These are phyloP conservation scores for Gadopsis marmoratus DNA, from an alignment of 2,797 vertebrate genomes.

Conservation along the genomic window DNA sequence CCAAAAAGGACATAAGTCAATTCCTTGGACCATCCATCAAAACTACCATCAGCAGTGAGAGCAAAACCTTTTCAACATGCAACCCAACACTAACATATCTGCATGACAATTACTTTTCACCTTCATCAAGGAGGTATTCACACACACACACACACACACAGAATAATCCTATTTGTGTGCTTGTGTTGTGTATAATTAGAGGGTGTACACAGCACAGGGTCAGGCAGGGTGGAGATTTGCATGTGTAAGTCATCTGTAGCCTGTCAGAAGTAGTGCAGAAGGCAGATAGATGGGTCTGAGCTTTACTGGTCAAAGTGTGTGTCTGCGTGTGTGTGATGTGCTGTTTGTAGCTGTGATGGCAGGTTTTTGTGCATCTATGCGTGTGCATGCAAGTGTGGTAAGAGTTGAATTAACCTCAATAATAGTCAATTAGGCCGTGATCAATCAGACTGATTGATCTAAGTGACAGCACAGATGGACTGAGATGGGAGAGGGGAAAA, in stretches of 20 bases:
- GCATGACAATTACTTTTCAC: conserved; percentile 99
- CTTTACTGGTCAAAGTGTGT: conserved; percentile 79
- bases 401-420: conserved; percentile 99
- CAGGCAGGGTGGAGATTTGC: conserved; percentile 94
- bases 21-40: conserved; percentile 78
- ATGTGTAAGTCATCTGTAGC: conserved; percentile 99
- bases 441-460: conserved; percentile 99
- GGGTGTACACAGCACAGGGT: conserved; percentile 95
- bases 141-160: conserved; percentile 83
- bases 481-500: conserved; percentile 73
- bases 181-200: conserved; percentile 98
- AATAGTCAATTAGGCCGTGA: conserved; percentile 96
- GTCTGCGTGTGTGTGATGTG: conserved; percentile 63
- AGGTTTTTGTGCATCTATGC: conserved; percentile 41
- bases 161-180: conserved; percentile 99
- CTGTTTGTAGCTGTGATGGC: conserved; percentile 58
- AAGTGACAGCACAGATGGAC: conserved; percentile 95
- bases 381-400: conserved; percentile 79
- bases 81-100: conserved; percentile 88
- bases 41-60: conserved; percentile 92
- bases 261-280: conserved; percentile 95
- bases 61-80: conserved; percentile 82
- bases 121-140: conserved; percentile 94
- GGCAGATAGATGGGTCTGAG: conserved; percentile 92
- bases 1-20: conserved; percentile 71